Conservation (phyloP, 2,888 invertebrate genomes). For the Rapana venosa region DNA sequence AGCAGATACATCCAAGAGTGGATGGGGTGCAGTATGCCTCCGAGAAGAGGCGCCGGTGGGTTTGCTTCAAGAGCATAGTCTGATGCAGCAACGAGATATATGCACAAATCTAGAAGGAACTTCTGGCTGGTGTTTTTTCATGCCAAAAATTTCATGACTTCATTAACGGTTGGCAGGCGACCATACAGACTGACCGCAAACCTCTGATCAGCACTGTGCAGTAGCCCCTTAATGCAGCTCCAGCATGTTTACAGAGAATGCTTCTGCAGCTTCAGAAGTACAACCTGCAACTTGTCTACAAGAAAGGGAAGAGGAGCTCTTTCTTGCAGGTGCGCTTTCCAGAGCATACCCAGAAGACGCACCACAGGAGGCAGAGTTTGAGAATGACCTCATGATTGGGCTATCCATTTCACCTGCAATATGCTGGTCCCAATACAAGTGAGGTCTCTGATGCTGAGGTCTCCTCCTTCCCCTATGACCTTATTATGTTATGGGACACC, state of each 20-base stretch:
- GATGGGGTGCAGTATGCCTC: slow-evolving; percentile 47
- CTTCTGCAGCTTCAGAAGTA: not conserved
- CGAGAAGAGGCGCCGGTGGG: slow-evolving; percentile 45
- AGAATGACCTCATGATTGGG: slow-evolving; percentile 5
- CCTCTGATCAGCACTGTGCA: not conserved
- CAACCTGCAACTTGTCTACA: not conserved
- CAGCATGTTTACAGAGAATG: not conserved
- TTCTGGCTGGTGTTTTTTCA: not conserved
- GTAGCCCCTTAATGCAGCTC: not conserved
- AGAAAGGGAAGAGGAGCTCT: not conserved
- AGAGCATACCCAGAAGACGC: not conserved
- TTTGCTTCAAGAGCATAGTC: not conserved
- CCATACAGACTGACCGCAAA: slow-evolving; percentile 14
- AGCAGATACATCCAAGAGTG: slow-evolving; percentile 41
- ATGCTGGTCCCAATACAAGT: too few species aligned
- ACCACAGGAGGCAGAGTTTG: not conserved
- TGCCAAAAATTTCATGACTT: not conserved
- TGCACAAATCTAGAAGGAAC: not conserved
- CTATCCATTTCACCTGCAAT: slow-evolving; percentile 6
- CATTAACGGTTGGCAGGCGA: not conserved
- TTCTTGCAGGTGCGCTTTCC: not conserved
- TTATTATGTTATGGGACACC: too few species aligned
- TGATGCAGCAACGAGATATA: not conserved
- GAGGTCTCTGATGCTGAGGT: too few species aligned
- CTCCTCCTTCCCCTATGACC: too few species aligned